These are phyloP conservation scores for Chrysaora quinquecirrha DNA, from an alignment of 30 jellyfish, hydroid and myxozoan species.

Conservation along the genomic window DNA sequence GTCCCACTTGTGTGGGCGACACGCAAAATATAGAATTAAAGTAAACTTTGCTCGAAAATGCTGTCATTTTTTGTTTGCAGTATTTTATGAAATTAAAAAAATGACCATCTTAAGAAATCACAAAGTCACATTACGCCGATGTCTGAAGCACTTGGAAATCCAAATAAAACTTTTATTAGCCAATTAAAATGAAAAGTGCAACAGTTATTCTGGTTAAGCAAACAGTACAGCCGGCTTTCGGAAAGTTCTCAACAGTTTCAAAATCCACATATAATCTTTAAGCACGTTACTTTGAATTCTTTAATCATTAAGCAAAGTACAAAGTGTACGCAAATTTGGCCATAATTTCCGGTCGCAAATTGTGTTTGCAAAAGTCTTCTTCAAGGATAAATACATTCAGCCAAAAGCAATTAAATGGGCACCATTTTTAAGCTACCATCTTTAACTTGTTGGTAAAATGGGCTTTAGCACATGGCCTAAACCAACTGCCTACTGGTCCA, in stretches of 20 bases:
- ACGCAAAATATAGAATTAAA: not conserved
- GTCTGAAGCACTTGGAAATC: slow-evolving; percentile 25
- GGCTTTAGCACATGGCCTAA: too few relatives aligned
- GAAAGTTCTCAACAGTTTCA: too few relatives aligned
- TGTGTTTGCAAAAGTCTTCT: not conserved
- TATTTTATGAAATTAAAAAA: slow-evolving; percentile 9
- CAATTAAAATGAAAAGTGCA: too few relatives aligned
- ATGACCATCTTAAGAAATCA: not conserved
- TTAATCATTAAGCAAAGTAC: not conserved
- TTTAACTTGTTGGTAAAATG: too few relatives aligned
- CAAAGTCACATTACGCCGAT: slow-evolving; percentile 22
- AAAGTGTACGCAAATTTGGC: not conserved
- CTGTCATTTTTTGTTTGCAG: slow-evolving; percentile 21
- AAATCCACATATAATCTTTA: too few relatives aligned
- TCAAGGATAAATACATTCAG: not conserved
- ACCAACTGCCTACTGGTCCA: too few relatives aligned
- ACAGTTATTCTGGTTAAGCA: too few relatives aligned
- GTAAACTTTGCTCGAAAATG: not conserved
- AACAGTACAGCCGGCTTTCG: too few relatives aligned
- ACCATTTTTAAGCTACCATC: not conserved
- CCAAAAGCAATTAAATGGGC: not conserved
- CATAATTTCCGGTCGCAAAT: not conserved
- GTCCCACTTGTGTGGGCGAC: slow-evolving; percentile 83
- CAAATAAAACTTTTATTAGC: slow-evolving; percentile 33
- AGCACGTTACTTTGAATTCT: too few relatives aligned